Evolutionary conservation across 2,888 invertebrate genomes (phyloP).

Genomic region (Lochmaea capreae): DNA sequence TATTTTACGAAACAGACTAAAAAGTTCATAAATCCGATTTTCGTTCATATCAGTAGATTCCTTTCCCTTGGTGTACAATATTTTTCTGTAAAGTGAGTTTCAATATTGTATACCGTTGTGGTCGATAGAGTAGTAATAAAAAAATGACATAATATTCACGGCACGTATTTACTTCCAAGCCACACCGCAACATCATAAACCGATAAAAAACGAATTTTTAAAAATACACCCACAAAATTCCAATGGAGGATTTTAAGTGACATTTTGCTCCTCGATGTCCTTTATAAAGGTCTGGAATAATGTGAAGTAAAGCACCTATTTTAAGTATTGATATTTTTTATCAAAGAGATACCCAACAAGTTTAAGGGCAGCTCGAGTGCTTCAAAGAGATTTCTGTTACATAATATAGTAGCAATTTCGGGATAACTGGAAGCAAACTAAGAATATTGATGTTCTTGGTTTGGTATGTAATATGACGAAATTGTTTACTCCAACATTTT

Average conservation of each 20-base stretch:
- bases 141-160: background rate
- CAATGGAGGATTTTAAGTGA: background rate
- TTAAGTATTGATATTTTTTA: background rate
- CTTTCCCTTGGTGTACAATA: background rate
- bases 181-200: background rate
- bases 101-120: background rate
- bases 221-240: slow-evolving; percentile 3
- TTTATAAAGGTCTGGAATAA: background rate
- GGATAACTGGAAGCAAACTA: background rate
- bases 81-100: background rate
- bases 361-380: background rate
- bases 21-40: background rate
- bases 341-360: background rate
- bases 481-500: background rate
- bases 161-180: slow-evolving; percentile 3
- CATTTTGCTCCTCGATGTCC: background rate
- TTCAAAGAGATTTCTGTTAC: background rate
- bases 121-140: background rate
- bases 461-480: background rate
- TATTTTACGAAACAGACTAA: background rate
- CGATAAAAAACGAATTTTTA: slow-evolving; percentile 4
- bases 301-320: background rate
- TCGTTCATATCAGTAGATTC: background rate
- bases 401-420: background rate
- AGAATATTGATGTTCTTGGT: background rate